Conservation (phyloP, 2,113 vertebrate species). For the Proteles cristata region DNA sequence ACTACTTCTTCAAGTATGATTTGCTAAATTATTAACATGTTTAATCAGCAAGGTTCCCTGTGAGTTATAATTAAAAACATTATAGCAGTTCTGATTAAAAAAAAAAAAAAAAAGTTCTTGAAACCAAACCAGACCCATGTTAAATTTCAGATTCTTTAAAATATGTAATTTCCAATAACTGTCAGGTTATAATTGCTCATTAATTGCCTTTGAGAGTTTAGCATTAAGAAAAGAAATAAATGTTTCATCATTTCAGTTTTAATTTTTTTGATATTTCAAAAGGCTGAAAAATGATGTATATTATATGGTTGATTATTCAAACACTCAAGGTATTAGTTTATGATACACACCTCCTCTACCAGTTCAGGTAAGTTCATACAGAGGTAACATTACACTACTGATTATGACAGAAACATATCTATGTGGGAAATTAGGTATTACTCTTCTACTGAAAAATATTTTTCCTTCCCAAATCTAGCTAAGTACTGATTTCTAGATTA, state of each 20-base stretch:
- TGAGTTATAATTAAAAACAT: not conserved
- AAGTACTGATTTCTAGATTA: not conserved
- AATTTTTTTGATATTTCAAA: not conserved
- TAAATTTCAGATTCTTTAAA: not conserved
- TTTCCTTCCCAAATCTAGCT: not conserved
- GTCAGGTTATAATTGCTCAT: not conserved
- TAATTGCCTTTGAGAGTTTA: not conserved
- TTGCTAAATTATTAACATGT: not conserved
- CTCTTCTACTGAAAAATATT: not conserved
- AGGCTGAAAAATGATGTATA: not conserved
- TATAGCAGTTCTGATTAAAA: not conserved
- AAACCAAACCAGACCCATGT: not conserved
- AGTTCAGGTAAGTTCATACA: not conserved
- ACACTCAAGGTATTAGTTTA: not conserved
- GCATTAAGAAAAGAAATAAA: not conserved
- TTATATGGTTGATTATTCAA: not conserved
- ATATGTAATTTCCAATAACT: not conserved
- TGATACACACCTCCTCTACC: not conserved
- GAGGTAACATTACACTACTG: not conserved
- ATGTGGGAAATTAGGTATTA: not conserved
- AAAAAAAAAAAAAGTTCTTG: not conserved
- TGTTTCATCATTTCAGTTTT: not conserved
- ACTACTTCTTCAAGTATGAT: conserved; percentile 3
- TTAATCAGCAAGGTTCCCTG: not conserved
- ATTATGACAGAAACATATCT: not conserved